Base-by-base conservation (phyloP, 1,140 invertebrate genomes). In the Cardiocondyla obscurior region DNA sequence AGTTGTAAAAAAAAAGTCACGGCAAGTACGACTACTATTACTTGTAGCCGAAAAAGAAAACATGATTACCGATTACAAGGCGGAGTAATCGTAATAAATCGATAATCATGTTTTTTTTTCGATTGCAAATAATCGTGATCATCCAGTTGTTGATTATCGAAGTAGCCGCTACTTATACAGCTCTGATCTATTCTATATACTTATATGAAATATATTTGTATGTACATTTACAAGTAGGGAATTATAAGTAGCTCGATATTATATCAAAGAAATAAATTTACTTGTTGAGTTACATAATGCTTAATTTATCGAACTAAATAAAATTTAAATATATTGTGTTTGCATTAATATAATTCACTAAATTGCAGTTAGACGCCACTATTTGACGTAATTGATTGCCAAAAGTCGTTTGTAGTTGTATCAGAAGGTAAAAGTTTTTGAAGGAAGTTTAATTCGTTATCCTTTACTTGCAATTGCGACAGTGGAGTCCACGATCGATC, bases 401-500 rank as follows among this genome's bases (percentile, higher is more conserved):
- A 33, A 8, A 19, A 10, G 19, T 14, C 10, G 10, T 70, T 60
- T 14, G 46, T 44, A 16, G 8, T 14, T 12, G 42, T 36, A 82
- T 82, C 72, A 14, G 49, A 72, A 6, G 83, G 74, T 8, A 91
- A 84, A 62, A 91, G 30, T 84, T 91, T 90, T 79, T 90, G 81
- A 0, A 93, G 69, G 7, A 90, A 42, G 57, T 44, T 65, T 33
- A 90, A 84, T 70, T 93, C 88, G 76, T 88, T 74, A 39, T 93
- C 84, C 77, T 90, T 92, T 1, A 58, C 67, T 25, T 91, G 53
- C 44, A 94, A 90, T 82, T 95, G 89, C 4, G 93, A 92, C 69
- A 95, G 67, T 3, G 96, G 94, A 8, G 96, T 97, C 96, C 96
- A 97, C 12, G 95, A 96, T 74, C 95, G 93, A 92, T 97, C 96